Evolutionary conservation across 2,797 vertebrate species (phyloP).

Genomic region (Agapornis canus): DNA sequence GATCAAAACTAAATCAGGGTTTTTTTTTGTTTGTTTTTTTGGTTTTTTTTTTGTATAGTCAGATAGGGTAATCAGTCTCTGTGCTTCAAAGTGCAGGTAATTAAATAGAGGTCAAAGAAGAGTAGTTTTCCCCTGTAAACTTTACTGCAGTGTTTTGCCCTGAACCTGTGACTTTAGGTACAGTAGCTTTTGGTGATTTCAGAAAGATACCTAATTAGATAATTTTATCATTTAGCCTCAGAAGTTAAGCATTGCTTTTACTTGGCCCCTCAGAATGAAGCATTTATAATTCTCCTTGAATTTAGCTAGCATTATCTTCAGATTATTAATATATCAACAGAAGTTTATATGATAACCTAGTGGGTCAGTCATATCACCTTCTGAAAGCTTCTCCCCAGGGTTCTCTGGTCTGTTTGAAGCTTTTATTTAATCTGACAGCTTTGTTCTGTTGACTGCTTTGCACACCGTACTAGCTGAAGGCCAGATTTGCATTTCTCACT

Average conservation of each 20-base stretch:
- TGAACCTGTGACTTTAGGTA: neutral
- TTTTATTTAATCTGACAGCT: conserved; percentile 24
- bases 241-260: neutral
- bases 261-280: neutral
- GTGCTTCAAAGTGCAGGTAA: neutral
- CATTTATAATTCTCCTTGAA: neutral
- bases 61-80: neutral
- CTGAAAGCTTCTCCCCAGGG: neutral
- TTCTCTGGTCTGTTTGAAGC: neutral
- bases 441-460: neutral
- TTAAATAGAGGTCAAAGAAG: neutral
- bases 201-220: neutral
- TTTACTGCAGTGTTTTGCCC: neutral
- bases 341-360: neutral
- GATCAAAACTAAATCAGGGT: neutral
- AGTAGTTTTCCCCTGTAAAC: neutral
- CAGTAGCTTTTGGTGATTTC: neutral
- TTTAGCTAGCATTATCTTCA: neutral
- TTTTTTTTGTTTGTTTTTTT: neutral
- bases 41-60: neutral
- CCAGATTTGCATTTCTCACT: neutral
- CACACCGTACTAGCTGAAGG: neutral
- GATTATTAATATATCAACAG: neutral
- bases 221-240: neutral
- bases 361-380: neutral